Conservation (phyloP, 2,888 invertebrate species). For the Nephrotoma appendiculata region DNA sequence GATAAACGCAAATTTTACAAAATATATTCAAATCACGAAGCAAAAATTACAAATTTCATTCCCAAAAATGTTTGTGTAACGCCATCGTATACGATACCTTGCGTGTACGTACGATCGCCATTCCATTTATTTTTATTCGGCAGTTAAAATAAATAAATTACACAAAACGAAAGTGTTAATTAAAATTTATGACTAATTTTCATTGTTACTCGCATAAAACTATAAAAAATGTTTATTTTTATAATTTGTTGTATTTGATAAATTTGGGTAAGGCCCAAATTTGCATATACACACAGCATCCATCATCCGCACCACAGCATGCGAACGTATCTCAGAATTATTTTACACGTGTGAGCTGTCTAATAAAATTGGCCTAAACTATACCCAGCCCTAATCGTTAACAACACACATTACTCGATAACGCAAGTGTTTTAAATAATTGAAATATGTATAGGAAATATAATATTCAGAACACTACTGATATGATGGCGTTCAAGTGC, state of each 20-base stretch:
- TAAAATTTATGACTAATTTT: neutral
- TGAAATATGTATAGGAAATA: too few species aligned
- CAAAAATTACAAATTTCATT: neutral
- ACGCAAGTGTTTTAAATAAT: neutral
- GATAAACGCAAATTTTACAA: too few species aligned
- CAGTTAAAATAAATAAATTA: neutral
- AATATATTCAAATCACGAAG: neutral
- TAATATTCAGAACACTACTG: neutral
- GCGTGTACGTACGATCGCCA: neutral
- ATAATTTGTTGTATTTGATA: neutral
- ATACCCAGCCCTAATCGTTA: neutral
- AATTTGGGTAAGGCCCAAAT: neutral
- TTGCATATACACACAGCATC: neutral
- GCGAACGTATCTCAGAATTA: neutral
- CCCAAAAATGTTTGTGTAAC: neutral
- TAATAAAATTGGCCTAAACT: neutral
- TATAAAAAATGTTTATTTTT: neutral
- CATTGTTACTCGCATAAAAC: neutral
- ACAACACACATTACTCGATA: neutral
- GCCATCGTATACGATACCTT: neutral
- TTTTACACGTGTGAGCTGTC: neutral
- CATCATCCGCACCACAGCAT: neutral
- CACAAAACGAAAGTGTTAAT: neutral
- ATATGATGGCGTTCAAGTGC: neutral
- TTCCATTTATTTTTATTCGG: neutral